Evolutionary conservation across 2,797 vertebrate species (phyloP).

Genomic region (Remorina albescens): DNA sequence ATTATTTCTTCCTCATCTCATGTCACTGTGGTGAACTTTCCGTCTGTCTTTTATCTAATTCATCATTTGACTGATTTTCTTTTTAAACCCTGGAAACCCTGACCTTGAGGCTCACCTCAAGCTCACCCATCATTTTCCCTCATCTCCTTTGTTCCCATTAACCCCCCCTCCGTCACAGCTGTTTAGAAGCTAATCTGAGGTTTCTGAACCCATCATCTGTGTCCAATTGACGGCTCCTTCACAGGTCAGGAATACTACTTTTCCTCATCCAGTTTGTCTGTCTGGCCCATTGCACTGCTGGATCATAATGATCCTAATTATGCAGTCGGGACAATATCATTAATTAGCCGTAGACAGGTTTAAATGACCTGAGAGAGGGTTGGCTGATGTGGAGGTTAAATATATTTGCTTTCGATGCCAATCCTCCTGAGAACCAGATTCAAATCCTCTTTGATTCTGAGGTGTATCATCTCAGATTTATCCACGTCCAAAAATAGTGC

Average conservation of each 20-base stretch:
- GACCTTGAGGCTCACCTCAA: slow-evolving; percentile 65
- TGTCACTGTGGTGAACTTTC: slow-evolving; percentile 41
- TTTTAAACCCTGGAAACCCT: slow-evolving; percentile 15
- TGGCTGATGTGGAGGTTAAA: slow-evolving; percentile 40
- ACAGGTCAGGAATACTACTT: slow-evolving; percentile 52
- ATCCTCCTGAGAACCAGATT: slow-evolving; percentile 33
- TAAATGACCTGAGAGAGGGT: slow-evolving; percentile 53
- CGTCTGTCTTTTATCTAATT: slow-evolving; percentile 36
- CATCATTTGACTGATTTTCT: not conserved
- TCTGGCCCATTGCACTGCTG: slow-evolving; percentile 41
- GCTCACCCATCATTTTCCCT: not conserved
- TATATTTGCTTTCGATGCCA: slow-evolving; percentile 36
- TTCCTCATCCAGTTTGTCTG: slow-evolving; percentile 35
- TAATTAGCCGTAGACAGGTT: slow-evolving; percentile 69
- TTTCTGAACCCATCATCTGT: slow-evolving; percentile 15
- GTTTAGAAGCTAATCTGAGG: slow-evolving; percentile 25
- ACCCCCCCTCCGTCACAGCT: not conserved
- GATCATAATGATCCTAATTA: slow-evolving; percentile 67
- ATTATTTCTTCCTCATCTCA: slow-evolving; percentile 29
- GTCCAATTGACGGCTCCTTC: slow-evolving; percentile 53
- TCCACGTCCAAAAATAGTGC: slow-evolving; percentile 62
- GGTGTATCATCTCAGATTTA: slow-evolving; percentile 49
- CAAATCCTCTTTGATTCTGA: slow-evolving; percentile 34
- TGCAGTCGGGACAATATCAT: slow-evolving; percentile 50
- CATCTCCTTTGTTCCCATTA: not conserved